Evolutionary conservation across 2,888 invertebrate species (phyloP).

Genomic region (Danaus chrysippus): DNA sequence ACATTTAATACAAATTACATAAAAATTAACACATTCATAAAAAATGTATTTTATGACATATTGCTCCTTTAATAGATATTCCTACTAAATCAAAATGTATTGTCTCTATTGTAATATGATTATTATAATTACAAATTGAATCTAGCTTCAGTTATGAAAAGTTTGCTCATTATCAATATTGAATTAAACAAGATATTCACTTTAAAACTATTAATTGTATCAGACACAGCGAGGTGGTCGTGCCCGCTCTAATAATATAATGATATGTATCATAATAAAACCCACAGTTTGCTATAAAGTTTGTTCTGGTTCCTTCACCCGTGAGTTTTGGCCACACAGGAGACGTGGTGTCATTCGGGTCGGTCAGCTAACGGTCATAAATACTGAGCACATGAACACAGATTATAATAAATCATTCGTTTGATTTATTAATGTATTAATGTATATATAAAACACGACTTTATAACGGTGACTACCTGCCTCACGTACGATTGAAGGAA

Average conservation of each 20-base stretch:
- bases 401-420: neutral
- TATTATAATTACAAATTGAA: too few species aligned
- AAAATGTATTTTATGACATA: too few species aligned
- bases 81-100: too few species aligned
- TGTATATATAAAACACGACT: too few species aligned
- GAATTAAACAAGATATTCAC: neutral
- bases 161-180: too few species aligned
- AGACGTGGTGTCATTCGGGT: neutral
- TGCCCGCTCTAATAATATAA: slow-evolving; percentile 36
- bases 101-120: too few species aligned
- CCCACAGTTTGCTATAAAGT: slow-evolving; percentile 37
- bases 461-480: too few species aligned
- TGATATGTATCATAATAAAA: slow-evolving; percentile 24
- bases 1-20: too few species aligned
- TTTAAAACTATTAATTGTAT: slow-evolving; percentile 28
- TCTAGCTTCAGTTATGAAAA: too few species aligned
- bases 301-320: slow-evolving; percentile 32
- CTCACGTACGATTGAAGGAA: too few species aligned
- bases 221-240: slow-evolving; percentile 27
- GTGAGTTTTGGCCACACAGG: slow-evolving; percentile 38
- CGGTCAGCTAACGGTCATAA: neutral
- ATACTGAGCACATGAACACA: neutral
- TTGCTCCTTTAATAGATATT: too few species aligned
- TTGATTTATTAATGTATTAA: neutral
- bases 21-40: too few species aligned